These are phyloP conservation scores for Polylopha cassiicola DNA, from an alignment of 2,888 invertebrate species.

Conservation along the genomic window DNA sequence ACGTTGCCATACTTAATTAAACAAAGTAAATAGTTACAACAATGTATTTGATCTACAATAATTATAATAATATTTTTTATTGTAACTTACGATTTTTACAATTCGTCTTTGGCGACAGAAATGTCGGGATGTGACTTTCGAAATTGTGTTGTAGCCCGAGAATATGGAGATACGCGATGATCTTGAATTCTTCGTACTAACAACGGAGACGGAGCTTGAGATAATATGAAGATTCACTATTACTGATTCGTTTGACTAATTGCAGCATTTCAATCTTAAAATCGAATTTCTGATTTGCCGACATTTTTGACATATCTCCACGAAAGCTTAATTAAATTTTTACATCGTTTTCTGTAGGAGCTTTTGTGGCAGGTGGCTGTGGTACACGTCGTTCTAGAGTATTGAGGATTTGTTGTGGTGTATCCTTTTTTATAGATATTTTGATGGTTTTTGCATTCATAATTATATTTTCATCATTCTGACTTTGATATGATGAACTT, in stretches of 20 bases:
- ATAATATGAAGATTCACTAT: too few relatives aligned
- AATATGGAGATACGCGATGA: conserved; percentile 5
- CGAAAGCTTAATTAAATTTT: conserved; percentile 4
- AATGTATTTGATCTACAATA: too few relatives aligned
- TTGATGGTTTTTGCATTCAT: too few relatives aligned
- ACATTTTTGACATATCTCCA: conserved; percentile 3
- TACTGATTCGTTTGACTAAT: conserved; percentile 3
- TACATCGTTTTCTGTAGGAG: conserved; percentile 2
- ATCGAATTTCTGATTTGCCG: conserved; percentile 1
- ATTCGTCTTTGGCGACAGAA: too few relatives aligned
- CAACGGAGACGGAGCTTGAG: conserved; percentile 1
- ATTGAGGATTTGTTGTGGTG: conserved; percentile 1
- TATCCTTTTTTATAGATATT: not conserved
- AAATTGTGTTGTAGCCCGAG: conserved; percentile 2
- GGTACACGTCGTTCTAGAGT: conserved; percentile 1
- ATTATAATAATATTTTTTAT: too few relatives aligned
- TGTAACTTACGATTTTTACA: too few relatives aligned
- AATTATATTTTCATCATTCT: too few relatives aligned
- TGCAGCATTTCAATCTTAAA: conserved; percentile 6
- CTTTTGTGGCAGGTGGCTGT: conserved; percentile 2
- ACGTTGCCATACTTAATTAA: too few relatives aligned
- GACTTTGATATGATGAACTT: too few relatives aligned
- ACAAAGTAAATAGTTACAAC: too few relatives aligned
- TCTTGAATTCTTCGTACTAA: not conserved
- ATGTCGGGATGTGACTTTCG: not conserved